Evolutionary conservation across 2,113 vertebrate genomes (phyloP), one percentile per base, ranked within the genome.

Genomic region (Microcebus jonahi): DNA sequence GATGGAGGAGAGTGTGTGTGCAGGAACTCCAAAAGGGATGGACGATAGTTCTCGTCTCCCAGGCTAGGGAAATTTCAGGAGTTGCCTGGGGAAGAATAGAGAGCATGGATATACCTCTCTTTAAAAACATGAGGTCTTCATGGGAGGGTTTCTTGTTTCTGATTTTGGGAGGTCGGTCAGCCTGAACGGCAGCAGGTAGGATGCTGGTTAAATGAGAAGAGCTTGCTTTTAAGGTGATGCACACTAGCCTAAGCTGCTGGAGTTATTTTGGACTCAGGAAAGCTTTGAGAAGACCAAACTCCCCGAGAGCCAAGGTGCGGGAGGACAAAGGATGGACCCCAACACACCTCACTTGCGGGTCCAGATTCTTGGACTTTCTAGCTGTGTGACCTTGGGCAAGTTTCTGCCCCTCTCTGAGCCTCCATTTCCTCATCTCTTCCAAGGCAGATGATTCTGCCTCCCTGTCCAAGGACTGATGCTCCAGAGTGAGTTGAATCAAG

Each of bases 371-470:
- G 57, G 5, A 9, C 10, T 48, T 57, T 31, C 90, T 34, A 36
- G 70, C 75, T 67, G 0, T 88, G 85, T 92, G 91, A 76, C 57
- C 29, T 59, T 88, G 36, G 34, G 36, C 14, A 65, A 81, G 39
- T 81, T 76, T 25, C 3, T 13, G 7, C 7, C 21, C 15, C 36
- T 93, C 83, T 87, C 59, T 93, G 53, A 67, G n/a, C 20, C n/a
- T 86, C 76, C 21, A 13, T 23, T 55, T 82, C 6, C 9, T 8
- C 59, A 4, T 50, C 17, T 77, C 3, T 36, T 39, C 48, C 61
- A 70, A 63, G 59, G 39, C 13, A 18, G 2, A 25, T 31, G 55
- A 34, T 23, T 92, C n/a, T 80, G 85, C 76, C 29, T 57, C 20
- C 65, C 3, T 45, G 50, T 45, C 48, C 45, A 18, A 70, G 39